phyloP scores from a whole-genome alignment of 2,888 invertebrate genomes.

The Erynnis tages region DNA sequence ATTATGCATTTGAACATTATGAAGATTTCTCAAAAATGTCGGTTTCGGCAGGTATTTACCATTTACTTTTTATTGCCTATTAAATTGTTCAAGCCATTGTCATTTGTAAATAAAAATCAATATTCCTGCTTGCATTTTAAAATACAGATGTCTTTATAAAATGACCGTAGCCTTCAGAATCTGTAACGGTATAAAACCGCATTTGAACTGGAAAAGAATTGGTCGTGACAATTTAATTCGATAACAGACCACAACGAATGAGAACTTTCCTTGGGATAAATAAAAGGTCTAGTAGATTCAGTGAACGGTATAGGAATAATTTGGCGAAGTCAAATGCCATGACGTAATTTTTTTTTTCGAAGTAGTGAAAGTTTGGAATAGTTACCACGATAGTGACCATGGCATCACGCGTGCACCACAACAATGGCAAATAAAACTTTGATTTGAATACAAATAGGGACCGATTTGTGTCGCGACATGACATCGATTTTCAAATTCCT shows the following conservation, averaged over 20 bases:
- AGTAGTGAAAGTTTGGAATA: conserved; percentile 59
- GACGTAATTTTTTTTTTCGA: conserved; percentile 47
- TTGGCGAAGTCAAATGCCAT: conserved; percentile 43
- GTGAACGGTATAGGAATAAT: conserved; percentile 57
- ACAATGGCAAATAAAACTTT: conserved; percentile 42
- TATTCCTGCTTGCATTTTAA: no score
- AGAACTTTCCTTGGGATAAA: neutral
- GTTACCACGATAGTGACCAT: conserved; percentile 35
- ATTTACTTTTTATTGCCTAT: no score
- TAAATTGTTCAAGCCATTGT: no score
- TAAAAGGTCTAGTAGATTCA: conserved; percentile 28
- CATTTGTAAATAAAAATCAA: no score
- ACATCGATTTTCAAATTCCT: conserved; percentile 23
- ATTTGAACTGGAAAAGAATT: neutral
- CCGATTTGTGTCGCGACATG: conserved; percentile 35
- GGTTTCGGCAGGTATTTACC: no score
- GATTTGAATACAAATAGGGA: conserved; percentile 41
- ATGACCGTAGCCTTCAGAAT: no score
- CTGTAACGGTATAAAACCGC: no score
- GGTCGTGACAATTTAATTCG: neutral
- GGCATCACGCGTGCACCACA: conserved; percentile 35
- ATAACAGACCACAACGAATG: neutral
- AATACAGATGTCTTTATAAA: no score
- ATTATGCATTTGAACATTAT: no score
- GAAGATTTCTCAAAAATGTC: no score